Percentiles rank a stretch among this genome's conserved stretches.
These are phyloP conservation scores for Cyrtodaria siliqua DNA, from an alignment of 2,888 invertebrate genomes.

Conservation along the genomic window DNA sequence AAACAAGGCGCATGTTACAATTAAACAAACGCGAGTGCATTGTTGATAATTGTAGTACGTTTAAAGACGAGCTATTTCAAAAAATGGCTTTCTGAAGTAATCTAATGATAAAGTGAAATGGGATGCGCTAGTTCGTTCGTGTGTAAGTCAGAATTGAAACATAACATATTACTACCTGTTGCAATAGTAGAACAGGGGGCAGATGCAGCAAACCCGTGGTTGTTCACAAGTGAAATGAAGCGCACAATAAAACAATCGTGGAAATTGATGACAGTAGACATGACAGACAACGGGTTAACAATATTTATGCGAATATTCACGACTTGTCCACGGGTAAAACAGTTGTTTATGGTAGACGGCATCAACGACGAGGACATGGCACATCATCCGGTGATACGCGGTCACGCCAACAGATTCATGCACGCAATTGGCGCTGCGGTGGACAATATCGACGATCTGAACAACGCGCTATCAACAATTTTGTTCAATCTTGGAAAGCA, in stretches of 20 bases:
- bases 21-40: too few relatives aligned
- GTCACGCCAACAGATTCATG: conserved; percentile 78
- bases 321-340: background rate
- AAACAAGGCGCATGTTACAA: too few relatives aligned
- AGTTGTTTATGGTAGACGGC: conserved; percentile 14
- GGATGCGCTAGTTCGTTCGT: too few relatives aligned
- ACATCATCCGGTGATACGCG: conserved; percentile 57
- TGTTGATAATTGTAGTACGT: too few relatives aligned
- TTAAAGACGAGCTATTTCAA: too few relatives aligned
- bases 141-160: too few relatives aligned
- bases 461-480: conserved; percentile 62
- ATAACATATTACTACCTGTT: too few relatives aligned
- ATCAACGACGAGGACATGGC: conserved; percentile 63
- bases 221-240: background rate
- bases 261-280: background rate
- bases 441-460: conserved; percentile 71
- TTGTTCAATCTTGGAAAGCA: conserved; percentile 68
- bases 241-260: background rate
- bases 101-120: too few relatives aligned
- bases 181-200: too few relatives aligned
- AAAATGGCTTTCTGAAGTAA: too few relatives aligned
- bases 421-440: conserved; percentile 76
- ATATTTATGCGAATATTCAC: conserved; percentile 1
- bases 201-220: too few relatives aligned
- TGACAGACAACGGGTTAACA: background rate